Evolutionary conservation across 2,797 vertebrate species (phyloP).

Genomic region (Mormyrops attenuatus): DNA sequence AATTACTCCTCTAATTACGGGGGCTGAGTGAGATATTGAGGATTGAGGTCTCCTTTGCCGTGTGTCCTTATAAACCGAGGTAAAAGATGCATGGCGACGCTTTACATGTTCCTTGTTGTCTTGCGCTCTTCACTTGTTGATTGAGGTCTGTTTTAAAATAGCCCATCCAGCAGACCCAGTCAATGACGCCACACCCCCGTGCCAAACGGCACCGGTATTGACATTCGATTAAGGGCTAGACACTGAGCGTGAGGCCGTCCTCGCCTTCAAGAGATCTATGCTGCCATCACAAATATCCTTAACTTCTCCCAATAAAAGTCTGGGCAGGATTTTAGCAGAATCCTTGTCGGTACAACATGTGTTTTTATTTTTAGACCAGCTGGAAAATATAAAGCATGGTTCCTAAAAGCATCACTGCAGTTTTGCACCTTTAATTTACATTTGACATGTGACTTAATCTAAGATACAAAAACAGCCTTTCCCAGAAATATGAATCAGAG

Average conservation of each 20-base stretch:
- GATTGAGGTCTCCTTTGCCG: background rate
- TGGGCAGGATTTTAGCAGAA: background rate
- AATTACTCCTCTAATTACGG: background rate
- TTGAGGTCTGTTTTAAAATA: background rate
- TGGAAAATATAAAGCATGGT: background rate
- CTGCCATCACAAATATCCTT: background rate
- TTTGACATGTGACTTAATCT: background rate
- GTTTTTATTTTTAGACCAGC: background rate
- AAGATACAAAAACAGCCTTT: background rate
- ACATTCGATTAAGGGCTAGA: background rate
- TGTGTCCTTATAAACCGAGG: background rate
- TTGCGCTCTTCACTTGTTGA: conserved; percentile 10
- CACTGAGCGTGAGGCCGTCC: background rate
- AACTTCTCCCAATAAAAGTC: background rate
- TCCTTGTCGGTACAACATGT: background rate
- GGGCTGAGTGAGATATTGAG: background rate
- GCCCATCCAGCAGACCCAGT: background rate
- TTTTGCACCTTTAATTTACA: background rate
- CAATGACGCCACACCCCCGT: background rate
- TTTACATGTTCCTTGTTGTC: background rate
- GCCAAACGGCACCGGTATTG: background rate
- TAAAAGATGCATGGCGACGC: background rate
- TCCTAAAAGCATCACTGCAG: background rate
- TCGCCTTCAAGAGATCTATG: background rate
- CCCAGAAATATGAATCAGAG: background rate